Evolutionary conservation across 2,113 vertebrate species (phyloP).

Genomic region (Turdus rufiventris): DNA sequence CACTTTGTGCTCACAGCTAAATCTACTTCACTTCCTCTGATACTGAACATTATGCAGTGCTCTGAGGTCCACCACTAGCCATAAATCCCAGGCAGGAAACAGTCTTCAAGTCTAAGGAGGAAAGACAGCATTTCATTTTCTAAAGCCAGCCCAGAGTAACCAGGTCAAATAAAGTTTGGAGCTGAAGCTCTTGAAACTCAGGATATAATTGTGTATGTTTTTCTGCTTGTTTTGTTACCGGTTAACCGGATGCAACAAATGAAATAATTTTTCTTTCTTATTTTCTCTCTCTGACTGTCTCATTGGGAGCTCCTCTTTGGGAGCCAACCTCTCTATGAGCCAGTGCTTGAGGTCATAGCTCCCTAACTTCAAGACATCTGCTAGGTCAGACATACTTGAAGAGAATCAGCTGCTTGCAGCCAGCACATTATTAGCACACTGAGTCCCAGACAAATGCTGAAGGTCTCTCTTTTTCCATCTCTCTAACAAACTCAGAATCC

Average conservation of each 20-base stretch:
- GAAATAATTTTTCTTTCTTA: conserved; percentile 24
- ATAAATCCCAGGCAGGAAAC: conserved; percentile 67
- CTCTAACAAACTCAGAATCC: neutral
- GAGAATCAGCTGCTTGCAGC: conserved; percentile 46
- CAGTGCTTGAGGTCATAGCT: conserved; percentile 48
- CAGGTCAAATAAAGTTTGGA: conserved; percentile 58
- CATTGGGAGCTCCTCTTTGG: conserved; percentile 31
- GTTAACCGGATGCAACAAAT: conserved; percentile 55
- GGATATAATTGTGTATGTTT: conserved; percentile 45
- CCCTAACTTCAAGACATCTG: conserved; percentile 38
- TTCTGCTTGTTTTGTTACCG: conserved; percentile 53
- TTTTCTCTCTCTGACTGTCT: conserved; percentile 44
- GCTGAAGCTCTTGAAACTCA: conserved; percentile 43
- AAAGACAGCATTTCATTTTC: conserved; percentile 57
- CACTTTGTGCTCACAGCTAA: neutral
- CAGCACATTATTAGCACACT: neutral
- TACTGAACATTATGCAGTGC: conserved; percentile 12
- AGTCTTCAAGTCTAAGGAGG: conserved; percentile 34
- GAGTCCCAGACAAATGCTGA: neutral
- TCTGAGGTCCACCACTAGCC: conserved; percentile 26
- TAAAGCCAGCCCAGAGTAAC: conserved; percentile 39
- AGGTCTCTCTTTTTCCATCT: neutral
- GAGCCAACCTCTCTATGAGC: neutral
- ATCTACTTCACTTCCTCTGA: conserved; percentile 22
- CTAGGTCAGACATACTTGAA: conserved; percentile 29